Percentiles rank a stretch among this genome's conserved stretches.
These are phyloP conservation scores for Synodontis membranacea DNA, from an alignment of 2,113 vertebrate genomes.

Conservation along the genomic window DNA sequence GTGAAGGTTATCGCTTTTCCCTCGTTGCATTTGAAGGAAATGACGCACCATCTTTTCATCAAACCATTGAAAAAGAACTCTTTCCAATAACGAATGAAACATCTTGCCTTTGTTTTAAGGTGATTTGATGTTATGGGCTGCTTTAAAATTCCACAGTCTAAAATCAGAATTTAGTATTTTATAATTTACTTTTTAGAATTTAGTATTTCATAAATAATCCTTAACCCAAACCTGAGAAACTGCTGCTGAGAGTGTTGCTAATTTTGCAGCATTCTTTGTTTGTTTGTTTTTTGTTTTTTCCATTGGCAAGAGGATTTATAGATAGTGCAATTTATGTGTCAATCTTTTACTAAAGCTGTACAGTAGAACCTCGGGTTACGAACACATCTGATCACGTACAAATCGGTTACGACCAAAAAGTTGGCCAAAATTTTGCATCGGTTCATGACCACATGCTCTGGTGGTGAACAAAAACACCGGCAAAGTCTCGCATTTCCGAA, in stretches of 20 bases:
- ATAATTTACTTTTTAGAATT: constrained; percentile 17
- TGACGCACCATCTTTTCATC: not conserved
- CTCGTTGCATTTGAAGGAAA: constrained; percentile 33
- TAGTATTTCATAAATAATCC: constrained; percentile 30
- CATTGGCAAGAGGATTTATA: not conserved
- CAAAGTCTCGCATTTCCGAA: no score
- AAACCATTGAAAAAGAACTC: not conserved
- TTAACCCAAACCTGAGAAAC: constrained; percentile 40
- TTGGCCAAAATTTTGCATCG: no score
- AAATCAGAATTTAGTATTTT: constrained; percentile 50
- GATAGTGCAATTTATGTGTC: not conserved
- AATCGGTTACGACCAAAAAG: no score
- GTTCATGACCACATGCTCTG: no score
- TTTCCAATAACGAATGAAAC: constrained; percentile 53
- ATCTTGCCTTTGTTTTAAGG: constrained; percentile 29
- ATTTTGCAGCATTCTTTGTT: not conserved
- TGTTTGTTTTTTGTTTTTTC: not conserved
- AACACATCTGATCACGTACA: no score
- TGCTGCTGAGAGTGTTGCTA: not conserved
- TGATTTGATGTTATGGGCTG: constrained; percentile 36
- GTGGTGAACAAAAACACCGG: no score
- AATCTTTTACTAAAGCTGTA: not conserved
- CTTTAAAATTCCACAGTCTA: constrained; percentile 45
- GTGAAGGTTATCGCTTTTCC: not conserved
- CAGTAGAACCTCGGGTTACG: no score